Evolutionary conservation across 2,113 vertebrate species (phyloP), one percentile per base, ranked within the genome.

Genomic region (Pelecanus crispus): DNA sequence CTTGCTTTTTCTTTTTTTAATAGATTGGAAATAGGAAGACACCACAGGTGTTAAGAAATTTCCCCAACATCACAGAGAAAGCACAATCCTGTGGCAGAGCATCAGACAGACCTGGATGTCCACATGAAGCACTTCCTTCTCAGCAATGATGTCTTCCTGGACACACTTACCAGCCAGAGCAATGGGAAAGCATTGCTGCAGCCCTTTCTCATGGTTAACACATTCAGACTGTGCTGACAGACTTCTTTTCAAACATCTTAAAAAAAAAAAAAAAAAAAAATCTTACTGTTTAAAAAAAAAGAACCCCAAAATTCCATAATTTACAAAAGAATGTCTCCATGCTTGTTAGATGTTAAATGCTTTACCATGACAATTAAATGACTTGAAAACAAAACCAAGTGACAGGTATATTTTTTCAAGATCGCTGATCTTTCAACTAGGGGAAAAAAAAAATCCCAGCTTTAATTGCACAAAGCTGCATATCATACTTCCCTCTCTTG

Each of bases 381-480:
- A 61, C 70, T 92, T 73, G 71, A 95, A 95, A 96, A 86, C 78
- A 94, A 92, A 95, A 86, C 40, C 58, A 94, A 97, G 81, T 78
- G 89, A 95, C 66, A 82, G 88, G 62, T 88, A 34, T 81, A 67
- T 92, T 93, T 92, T 82, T 96, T 94, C 94, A 95, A 96, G 94
- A 97, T 95, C 72, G 45, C 88, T 96, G 92, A 95, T 97, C 88
- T 98, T 97, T 96, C 86, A 96, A 82, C 74, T 58, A 40, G 21
- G 52, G 88, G 65, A 17, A 11, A 59, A 72, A 72, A 40, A 72
- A 86, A 71, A 81, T 68, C 86, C 86, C 67, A 93, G 71, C 91
- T 97, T 97, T 97, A 98, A 98, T 97, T 97, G 94, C 91, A 95
- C 7, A 10, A 77, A 97, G 81, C 95, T 86, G 32, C 94, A 56